Percentiles rank a stretch among this genome's conserved stretches.
These are phyloP conservation scores for Magallana nippona DNA, from an alignment of 2,888 invertebrate genomes.

Conservation along the genomic window DNA sequence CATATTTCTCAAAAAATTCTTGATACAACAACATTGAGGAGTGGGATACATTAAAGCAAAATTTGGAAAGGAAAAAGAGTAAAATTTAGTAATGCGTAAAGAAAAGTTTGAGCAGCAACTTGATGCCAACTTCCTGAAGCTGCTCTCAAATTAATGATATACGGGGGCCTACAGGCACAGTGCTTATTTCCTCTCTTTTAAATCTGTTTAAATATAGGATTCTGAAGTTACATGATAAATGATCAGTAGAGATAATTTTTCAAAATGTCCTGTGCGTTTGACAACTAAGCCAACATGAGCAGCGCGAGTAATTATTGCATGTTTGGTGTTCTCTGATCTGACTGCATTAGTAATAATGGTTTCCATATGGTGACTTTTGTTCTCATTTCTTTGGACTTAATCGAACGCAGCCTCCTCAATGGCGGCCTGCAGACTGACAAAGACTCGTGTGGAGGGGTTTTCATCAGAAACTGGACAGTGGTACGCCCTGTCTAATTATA, in stretches of 20 bases:
- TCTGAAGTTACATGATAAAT: no score
- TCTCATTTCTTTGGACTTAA: constrained; percentile 44
- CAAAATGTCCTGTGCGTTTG: background rate
- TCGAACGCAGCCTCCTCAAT: constrained; percentile 40
- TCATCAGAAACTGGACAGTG: constrained; percentile 8
- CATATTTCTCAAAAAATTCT: no score
- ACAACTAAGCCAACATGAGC: background rate
- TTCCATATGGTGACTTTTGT: constrained; percentile 50
- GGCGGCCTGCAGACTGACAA: constrained; percentile 40
- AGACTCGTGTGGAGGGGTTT: constrained; percentile 7
- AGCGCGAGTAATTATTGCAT: background rate
- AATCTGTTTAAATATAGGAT: no score
- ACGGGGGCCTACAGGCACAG: no score
- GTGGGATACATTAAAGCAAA: no score
- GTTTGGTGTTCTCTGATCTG: background rate
- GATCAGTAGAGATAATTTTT: background rate
- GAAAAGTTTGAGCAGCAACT: no score
- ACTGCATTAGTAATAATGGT: constrained; percentile 44
- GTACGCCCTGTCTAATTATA: constrained; percentile 37
- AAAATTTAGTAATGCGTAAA: no score
- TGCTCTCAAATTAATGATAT: no score
- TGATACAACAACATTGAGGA: no score
- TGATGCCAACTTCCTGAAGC: no score
- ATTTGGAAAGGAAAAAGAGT: no score
- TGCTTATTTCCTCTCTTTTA: no score